Evolutionary conservation across 2,888 invertebrate species (phyloP).

Genomic region (Xestia xanthographa): DNA sequence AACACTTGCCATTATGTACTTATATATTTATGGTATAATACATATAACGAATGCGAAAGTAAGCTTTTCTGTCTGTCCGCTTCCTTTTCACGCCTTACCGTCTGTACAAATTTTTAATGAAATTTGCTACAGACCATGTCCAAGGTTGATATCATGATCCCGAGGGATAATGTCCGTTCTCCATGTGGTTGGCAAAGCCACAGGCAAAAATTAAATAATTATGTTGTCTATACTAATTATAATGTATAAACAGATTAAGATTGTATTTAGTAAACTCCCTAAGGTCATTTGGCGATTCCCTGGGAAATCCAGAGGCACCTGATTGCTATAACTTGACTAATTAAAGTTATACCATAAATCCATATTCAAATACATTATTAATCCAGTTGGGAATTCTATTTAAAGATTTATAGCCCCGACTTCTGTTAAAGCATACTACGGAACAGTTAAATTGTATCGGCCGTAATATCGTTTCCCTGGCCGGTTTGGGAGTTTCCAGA

Average conservation of each 20-base stretch:
- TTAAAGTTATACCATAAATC: constrained; percentile 24
- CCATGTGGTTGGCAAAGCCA: neutral
- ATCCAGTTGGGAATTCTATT: constrained; percentile 30
- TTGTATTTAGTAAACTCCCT: neutral
- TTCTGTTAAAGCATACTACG: constrained; percentile 17
- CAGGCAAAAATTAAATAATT: neutral
- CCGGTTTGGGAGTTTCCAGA: constrained; percentile 12
- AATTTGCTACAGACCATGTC: neutral
- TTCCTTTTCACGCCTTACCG: neutral
- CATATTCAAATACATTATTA: constrained; percentile 5
- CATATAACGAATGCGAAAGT: neutral
- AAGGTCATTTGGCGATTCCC: neutral
- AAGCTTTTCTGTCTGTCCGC: neutral
- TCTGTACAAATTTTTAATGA: neutral
- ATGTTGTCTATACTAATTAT: too few relatives aligned
- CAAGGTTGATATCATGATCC: neutral
- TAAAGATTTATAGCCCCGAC: constrained; percentile 31
- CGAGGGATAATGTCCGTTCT: neutral
- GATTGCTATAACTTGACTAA: neutral
- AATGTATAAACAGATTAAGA: neutral
- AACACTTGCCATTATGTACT: too few relatives aligned
- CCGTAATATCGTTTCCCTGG: constrained; percentile 14
- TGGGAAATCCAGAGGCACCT: neutral
- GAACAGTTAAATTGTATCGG: constrained; percentile 39
- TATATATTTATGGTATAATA: neutral